Conservation (phyloP, 2,797 vertebrate species). For the Typhlichthys eigenmanni region DNA sequence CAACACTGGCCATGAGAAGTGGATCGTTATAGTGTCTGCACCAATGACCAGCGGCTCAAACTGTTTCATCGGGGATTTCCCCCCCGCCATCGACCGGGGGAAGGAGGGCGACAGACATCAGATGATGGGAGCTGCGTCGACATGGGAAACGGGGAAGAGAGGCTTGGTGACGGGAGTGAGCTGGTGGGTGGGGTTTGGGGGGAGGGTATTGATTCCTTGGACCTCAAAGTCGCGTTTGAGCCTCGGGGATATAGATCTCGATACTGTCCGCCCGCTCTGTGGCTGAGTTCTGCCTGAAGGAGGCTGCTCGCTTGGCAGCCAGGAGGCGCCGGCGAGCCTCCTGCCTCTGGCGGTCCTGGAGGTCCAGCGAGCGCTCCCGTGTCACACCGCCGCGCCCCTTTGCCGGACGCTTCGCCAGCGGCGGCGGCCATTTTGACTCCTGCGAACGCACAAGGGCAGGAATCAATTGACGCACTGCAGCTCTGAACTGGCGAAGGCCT, state of each 20-base stretch:
- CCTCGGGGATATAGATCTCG: slow-evolving; percentile 99
- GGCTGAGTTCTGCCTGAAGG: slow-evolving; percentile 95
- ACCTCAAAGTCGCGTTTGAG: slow-evolving; percentile 96
- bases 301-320: slow-evolving; percentile 96
- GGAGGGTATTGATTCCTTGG: slow-evolving; percentile 43
- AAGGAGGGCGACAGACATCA: background rate
- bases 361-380: slow-evolving; percentile 94
- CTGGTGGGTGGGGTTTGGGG: slow-evolving; percentile 34
- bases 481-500: no score
- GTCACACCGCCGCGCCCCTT: slow-evolving; percentile 88
- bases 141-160: no score
- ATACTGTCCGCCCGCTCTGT: slow-evolving; percentile 98
- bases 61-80: slow-evolving; percentile 20
- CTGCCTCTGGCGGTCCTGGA: slow-evolving; percentile 95
- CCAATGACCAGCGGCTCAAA: slow-evolving; percentile 21
- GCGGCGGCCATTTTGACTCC: slow-evolving; percentile 87
- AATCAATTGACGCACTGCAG: background rate
- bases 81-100: no score
- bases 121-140: slow-evolving; percentile 1
- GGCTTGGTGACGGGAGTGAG: no score
- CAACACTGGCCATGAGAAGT: slow-evolving; percentile 5
- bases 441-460: slow-evolving; percentile 39
- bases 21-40: slow-evolving; percentile 11
- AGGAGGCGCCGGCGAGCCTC: slow-evolving; percentile 94
- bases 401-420: slow-evolving; percentile 89